Evolutionary conservation across 2,797 vertebrate genomes (phyloP).

Genomic region (Discoglossus pictus): DNA sequence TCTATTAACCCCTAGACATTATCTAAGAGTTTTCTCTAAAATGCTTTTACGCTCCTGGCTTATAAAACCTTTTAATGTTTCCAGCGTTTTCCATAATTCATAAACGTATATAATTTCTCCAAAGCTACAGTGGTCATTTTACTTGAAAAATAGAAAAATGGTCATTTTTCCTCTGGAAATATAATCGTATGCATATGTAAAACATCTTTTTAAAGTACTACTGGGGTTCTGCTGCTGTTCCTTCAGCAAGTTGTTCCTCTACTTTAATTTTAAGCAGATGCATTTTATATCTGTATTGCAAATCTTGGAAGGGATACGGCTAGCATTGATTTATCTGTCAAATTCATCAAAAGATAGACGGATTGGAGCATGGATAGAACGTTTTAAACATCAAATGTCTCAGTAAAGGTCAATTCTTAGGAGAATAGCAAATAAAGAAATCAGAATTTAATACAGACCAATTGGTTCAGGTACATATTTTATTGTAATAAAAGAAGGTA

Average conservation of each 20-base stretch:
- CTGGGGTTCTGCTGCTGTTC: slow-evolving; percentile 30
- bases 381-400: slow-evolving; percentile 32
- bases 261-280: slow-evolving; percentile 47
- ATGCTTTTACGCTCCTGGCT: too few species aligned
- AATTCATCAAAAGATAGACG: slow-evolving; percentile 44
- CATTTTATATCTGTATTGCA: slow-evolving; percentile 47
- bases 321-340: slow-evolving; percentile 50
- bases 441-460: slow-evolving; percentile 43
- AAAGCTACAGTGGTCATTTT: too few species aligned
- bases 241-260: slow-evolving; percentile 27
- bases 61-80: too few species aligned
- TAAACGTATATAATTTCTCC: too few species aligned
- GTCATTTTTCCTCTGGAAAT: too few species aligned
- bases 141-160: too few species aligned
- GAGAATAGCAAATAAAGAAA: slow-evolving; percentile 30
- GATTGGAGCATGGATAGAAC: slow-evolving; percentile 21
- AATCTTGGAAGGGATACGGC: slow-evolving; percentile 42
- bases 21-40: too few species aligned
- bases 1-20: too few species aligned
- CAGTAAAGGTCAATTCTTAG: slow-evolving; percentile 28
- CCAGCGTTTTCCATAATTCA: too few species aligned
- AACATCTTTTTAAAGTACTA: slow-evolving; percentile 35
- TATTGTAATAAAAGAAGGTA: slow-evolving; percentile 30
- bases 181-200: too few species aligned
- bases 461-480: slow-evolving; percentile 40